Conservation (phyloP, 2,797 vertebrate genomes). For the Amblyopsis hoosieri region DNA sequence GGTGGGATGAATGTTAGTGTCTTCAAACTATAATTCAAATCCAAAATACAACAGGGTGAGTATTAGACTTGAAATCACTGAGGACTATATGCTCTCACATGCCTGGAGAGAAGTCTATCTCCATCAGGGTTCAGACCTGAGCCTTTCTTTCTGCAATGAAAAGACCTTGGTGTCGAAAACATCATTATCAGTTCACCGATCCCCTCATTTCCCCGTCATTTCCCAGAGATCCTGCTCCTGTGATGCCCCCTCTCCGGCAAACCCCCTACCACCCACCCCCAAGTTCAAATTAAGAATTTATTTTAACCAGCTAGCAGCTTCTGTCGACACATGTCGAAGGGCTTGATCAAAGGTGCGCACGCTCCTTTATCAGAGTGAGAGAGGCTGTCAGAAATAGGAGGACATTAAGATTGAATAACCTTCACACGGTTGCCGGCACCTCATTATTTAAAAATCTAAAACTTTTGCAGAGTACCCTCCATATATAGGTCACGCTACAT, state of each 20-base stretch:
- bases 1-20: conserved; percentile 25
- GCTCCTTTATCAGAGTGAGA: conserved; percentile 79
- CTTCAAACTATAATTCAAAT: conserved; percentile 32
- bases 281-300: conserved; percentile 83
- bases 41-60: conserved; percentile 25
- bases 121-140: conserved; percentile 39
- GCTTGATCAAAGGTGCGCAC: conserved; percentile 80
- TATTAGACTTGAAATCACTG: conserved; percentile 34
- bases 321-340: conserved; percentile 78
- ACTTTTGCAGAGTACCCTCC: conserved; percentile 64
- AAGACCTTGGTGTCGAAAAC: conserved; percentile 61
- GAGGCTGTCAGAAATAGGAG: conserved; percentile 79
- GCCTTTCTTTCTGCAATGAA: conserved; percentile 53
- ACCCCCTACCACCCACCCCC: conserved; percentile 62
- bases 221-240: conserved; percentile 67
- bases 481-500: conserved; percentile 76
- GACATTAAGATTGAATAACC: conserved; percentile 86
- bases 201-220: conserved; percentile 57
- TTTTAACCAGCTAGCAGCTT: conserved; percentile 80
- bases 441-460: conserved; percentile 82
- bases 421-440: conserved; percentile 78
- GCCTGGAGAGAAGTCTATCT: conserved; percentile 44
- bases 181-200: conserved; percentile 64
- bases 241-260: conserved; percentile 54
- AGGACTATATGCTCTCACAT: conserved; percentile 32